These are phyloP conservation scores for Ophthalmolycus amberensis DNA, from an alignment of 2,113 vertebrate genomes.

Conservation along the genomic window DNA sequence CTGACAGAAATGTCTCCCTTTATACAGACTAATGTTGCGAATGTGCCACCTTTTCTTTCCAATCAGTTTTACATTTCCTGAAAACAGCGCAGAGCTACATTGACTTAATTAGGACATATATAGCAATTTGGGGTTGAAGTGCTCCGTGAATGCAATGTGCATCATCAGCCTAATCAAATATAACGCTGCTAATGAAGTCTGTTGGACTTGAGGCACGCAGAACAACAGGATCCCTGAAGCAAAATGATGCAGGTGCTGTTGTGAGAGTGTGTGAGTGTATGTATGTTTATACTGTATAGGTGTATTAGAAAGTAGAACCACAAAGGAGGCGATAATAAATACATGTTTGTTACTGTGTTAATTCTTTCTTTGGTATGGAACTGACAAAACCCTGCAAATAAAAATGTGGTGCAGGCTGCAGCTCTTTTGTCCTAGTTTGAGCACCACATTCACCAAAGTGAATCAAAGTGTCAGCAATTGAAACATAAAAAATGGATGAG, in stretches of 20 bases:
- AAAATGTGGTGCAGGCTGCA: conserved; percentile 28
- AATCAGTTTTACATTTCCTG: conserved; percentile 62
- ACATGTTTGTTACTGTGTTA: conserved; percentile 42
- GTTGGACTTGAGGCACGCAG: conserved; percentile 59
- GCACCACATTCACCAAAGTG: conserved; percentile 58
- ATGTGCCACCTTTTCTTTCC: conserved; percentile 37
- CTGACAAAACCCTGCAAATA: conserved; percentile 12
- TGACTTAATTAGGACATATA: conserved; percentile 66
- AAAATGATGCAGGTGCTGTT: conserved; percentile 40
- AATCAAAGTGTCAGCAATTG: conserved; percentile 64
- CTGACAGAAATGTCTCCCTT: conserved; percentile 36
- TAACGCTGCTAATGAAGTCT: conserved; percentile 65
- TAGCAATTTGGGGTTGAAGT: conserved; percentile 56
- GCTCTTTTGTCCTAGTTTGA: conserved; percentile 60
- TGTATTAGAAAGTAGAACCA: conserved; percentile 21
- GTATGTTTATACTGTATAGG: conserved; percentile 23
- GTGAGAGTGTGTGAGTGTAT: conserved; percentile 4
- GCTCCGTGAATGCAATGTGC: conserved; percentile 63
- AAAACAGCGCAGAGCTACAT: conserved; percentile 38
- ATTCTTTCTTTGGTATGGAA: conserved; percentile 44
- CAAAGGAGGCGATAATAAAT: conserved; percentile 51
- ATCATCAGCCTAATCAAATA: conserved; percentile 72
- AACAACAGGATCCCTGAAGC: conserved; percentile 55
- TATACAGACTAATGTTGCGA: conserved; percentile 35
- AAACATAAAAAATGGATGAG: conserved; percentile 65